Percentiles rank a stretch among this genome's conserved stretches.
phyloP scores from a whole-genome alignment of 2,113 vertebrate species.

The Syngnathus floridae region DNA sequence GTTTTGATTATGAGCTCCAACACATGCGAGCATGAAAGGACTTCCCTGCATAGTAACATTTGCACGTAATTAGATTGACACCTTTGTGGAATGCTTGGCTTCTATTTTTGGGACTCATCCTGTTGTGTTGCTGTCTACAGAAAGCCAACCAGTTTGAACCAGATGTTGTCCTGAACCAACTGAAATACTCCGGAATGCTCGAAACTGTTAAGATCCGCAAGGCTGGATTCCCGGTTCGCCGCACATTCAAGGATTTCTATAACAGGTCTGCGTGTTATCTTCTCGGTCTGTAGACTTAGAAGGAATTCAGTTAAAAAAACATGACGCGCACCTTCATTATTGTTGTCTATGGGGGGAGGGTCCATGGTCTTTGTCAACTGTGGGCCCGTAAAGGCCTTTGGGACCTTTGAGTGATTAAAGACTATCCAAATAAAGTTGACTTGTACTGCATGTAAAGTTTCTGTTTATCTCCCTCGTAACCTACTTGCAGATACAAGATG shows the following conservation, averaged over 20 bases:
- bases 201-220: constrained; percentile 88
- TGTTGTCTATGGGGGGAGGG: neutral
- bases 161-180: constrained; percentile 83
- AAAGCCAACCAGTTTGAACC: constrained; percentile 77
- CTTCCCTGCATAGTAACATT: constrained; percentile 46
- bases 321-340: neutral
- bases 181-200: constrained; percentile 87
- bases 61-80: constrained; percentile 55
- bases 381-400: too few species aligned
- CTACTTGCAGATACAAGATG: constrained; percentile 76
- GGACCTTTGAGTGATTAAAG: too few species aligned
- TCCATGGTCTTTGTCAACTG: too few species aligned
- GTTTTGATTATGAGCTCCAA: constrained; percentile 27
- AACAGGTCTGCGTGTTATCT: constrained; percentile 63
- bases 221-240: constrained; percentile 83
- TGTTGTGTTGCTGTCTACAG: constrained; percentile 51
- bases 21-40: constrained; percentile 19
- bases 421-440: too few species aligned
- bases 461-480: constrained; percentile 17
- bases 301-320: neutral
- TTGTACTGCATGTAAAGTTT: neutral
- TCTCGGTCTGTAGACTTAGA: neutral
- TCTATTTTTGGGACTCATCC: constrained; percentile 32
- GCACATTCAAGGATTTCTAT: constrained; percentile 80
- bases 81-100: constrained; percentile 43